Conservation (phyloP, 2,113 vertebrate genomes). For the Ctenomys sociabilis region DNA sequence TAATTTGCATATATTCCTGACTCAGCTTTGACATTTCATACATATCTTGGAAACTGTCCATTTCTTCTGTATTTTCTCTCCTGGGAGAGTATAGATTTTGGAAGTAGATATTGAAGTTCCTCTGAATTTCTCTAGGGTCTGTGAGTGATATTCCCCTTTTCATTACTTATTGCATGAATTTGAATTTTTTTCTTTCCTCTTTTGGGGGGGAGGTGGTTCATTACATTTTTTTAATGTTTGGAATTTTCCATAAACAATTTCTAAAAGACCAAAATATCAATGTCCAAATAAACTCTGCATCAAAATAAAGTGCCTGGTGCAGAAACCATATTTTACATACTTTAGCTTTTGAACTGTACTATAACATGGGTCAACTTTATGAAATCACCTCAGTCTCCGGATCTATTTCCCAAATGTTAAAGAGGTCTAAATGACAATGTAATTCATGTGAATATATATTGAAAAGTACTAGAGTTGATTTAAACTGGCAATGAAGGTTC, state of each 20-base stretch:
- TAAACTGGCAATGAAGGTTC: background rate
- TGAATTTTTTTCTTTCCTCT: no score
- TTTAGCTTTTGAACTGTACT: conserved; percentile 53
- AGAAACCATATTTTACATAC: conserved; percentile 18
- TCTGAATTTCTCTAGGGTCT: no score
- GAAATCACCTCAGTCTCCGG: background rate
- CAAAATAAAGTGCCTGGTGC: background rate
- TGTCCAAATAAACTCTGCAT: background rate
- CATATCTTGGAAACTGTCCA: no score
- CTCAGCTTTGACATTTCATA: no score
- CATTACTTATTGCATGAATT: no score
- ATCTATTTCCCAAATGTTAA: conserved; percentile 52
- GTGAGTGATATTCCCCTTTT: no score
- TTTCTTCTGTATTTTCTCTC: no score
- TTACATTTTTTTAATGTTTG: background rate
- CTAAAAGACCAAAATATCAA: background rate
- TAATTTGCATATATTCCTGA: no score
- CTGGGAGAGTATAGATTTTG: no score
- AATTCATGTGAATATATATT: conserved; percentile 39
- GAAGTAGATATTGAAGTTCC: no score
- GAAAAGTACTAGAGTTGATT: background rate
- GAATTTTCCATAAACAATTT: conserved; percentile 36
- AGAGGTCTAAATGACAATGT: conserved; percentile 12
- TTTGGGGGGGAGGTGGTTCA: background rate
- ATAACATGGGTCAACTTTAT: conserved; percentile 32